These are phyloP conservation scores for Athene noctua DNA, from an alignment of 2,113 vertebrate genomes.

Conservation along the genomic window DNA sequence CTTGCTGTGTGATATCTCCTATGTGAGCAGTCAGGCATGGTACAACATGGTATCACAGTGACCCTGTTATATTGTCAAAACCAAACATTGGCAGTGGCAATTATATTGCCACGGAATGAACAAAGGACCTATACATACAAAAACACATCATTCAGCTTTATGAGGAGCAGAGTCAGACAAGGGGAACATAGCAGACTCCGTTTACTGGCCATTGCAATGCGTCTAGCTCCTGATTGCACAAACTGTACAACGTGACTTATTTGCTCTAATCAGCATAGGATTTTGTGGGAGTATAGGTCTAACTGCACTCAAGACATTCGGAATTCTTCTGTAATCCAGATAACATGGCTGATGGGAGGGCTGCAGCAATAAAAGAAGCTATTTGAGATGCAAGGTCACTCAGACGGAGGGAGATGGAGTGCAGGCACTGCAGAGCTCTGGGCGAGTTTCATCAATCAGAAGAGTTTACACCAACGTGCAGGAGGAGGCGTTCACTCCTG, in stretches of 20 bases:
- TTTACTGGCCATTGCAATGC: background rate
- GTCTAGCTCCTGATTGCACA: background rate
- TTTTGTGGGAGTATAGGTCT: background rate
- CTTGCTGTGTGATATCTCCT: background rate
- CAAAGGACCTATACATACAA: background rate
- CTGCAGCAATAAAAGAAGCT: background rate
- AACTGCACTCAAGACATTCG: background rate
- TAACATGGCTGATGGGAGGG: background rate
- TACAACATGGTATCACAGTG: background rate
- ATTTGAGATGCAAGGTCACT: background rate
- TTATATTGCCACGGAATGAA: background rate
- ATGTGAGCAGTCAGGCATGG: background rate
- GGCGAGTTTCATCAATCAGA: background rate
- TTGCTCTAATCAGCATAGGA: background rate
- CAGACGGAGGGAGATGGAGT: background rate
- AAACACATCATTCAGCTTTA: background rate
- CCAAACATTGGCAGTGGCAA: background rate
- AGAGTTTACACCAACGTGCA: background rate
- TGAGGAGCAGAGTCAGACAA: background rate
- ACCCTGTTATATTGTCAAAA: background rate
- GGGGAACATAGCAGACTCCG: accelerated
- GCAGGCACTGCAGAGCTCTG: background rate
- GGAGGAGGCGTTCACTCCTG: background rate
- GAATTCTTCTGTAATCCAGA: background rate
- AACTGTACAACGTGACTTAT: background rate